Evolutionary conservation across 1,140 invertebrate genomes (phyloP).

Genomic region (Phthorimaea operculella): DNA sequence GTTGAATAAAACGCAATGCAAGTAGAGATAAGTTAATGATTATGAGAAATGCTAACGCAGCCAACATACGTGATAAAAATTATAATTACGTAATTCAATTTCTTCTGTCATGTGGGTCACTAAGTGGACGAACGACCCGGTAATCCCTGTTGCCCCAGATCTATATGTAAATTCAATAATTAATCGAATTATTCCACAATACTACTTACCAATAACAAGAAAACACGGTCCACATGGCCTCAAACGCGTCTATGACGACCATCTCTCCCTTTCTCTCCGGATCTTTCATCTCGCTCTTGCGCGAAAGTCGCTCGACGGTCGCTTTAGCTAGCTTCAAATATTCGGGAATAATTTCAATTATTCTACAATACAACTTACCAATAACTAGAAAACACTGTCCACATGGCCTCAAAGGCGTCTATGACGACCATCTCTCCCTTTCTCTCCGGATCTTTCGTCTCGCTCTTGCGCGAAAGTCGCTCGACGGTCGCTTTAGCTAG

Average conservation of each 20-base stretch:
- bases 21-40: no score
- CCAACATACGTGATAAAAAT: no score
- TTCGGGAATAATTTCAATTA: constrained; percentile 49
- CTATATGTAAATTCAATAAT: no score
- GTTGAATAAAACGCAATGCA: no score
- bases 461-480: constrained; percentile 19
- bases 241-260: constrained; percentile 42
- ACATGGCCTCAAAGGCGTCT: constrained; percentile 43
- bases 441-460: constrained; percentile 11
- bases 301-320: constrained; percentile 35
- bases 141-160: no score
- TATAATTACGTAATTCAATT: no score
- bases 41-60: no score
- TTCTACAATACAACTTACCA: no score
- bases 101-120: no score
- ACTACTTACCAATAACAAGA: constrained; percentile 37
- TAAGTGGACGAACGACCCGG: no score
- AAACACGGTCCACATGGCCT: constrained; percentile 42
- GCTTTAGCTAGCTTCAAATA: constrained; percentile 55
- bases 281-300: constrained; percentile 10
- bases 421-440: constrained; percentile 26
- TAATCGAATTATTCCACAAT: no score
- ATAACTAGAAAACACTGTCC: constrained; percentile 49
- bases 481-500: constrained; percentile 46
- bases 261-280: constrained; percentile 13